Base-by-base conservation (phyloP, 2,113 vertebrate species). In the Mobula hypostoma region DNA sequence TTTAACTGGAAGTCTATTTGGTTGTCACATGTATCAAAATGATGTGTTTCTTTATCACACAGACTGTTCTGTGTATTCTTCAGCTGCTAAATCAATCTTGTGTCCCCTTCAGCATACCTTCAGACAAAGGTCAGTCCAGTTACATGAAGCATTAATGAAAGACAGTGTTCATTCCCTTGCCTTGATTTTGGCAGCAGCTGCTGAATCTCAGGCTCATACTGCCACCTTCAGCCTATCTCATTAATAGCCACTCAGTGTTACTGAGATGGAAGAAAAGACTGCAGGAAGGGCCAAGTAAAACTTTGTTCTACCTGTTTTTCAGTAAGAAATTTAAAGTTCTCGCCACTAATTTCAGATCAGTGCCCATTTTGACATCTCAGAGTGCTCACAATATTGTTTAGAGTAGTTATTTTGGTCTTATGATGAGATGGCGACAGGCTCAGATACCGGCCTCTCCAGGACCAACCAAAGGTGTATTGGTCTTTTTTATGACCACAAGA, bases 51-150 rank as follows among this genome's bases (percentile, higher is more conserved):
- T n/a, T 63, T n/a, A 68, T 63, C 61, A 15, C 85, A 68, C 85
- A 66, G 14, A n/a, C 14, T 90, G 85, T 66, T 66, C 61, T 32
- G 85, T 90, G 85, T n/a, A n/a, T 68, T 90, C 85, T 66, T 66
- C 61, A 56, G 40, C 91, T 93, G 91, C 40, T 70, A 93, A 66
- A 93, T 93, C 91, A 93, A 76, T 93, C 91, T 72, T 7, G 21
- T 74, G 70, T 93, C 70, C 91, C 68, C 68, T 74, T 93, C 91
- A 93, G 91, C 91, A 76, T 74, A 76, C 21, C 91, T 76, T 48
- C 70, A 72, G 40, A 76, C 91, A 93, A 93, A 93, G 91, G 70
- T 93, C 91, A 56, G 36, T 56, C 40, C 40, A 76, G 91, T 56
- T 93, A 76, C 2, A 40, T 14, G 40, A 76, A 14, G 70, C 72